A percentile compares a stretch with the other conserved stretches of the same genome.
phyloP scores from a whole-genome alignment of 1,140 invertebrate species.

The Drosophila watanabei region DNA sequence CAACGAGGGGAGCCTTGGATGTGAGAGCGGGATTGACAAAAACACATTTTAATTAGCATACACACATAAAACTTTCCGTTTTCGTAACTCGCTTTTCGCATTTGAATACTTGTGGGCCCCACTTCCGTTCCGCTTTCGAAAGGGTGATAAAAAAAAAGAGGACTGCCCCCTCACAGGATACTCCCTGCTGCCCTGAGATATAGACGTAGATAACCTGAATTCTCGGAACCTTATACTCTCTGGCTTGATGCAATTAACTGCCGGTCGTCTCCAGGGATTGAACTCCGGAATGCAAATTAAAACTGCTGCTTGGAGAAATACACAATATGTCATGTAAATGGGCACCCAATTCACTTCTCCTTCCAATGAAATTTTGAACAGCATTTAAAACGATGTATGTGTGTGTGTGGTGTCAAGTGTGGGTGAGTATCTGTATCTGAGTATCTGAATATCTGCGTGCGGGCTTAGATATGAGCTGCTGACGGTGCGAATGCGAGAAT shows the following conservation, averaged over 20 bases:
- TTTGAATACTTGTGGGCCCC: constrained; percentile 43
- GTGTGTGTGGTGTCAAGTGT: constrained; percentile 14
- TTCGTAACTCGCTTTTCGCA: constrained; percentile 18
- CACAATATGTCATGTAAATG: constrained; percentile 44
- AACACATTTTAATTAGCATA: constrained; percentile 57
- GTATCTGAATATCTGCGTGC: background rate
- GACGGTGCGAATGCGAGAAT: constrained; percentile 15
- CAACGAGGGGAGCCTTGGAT: background rate
- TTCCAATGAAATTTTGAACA: constrained; percentile 48
- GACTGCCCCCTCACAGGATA: background rate
- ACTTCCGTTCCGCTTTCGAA: constrained; percentile 10
- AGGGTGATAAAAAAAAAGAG: constrained; percentile 1
- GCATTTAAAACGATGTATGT: constrained; percentile 39
- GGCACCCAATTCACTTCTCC: constrained; percentile 19
- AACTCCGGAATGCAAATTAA: constrained; percentile 47
- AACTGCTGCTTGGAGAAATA: constrained; percentile 33
- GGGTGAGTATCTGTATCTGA: constrained; percentile 1
- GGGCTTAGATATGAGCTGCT: constrained; percentile 17
- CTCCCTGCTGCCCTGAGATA: constrained; percentile 6
- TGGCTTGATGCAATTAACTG: constrained; percentile 45
- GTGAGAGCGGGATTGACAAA: constrained; percentile 34
- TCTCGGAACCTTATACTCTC: constrained; percentile 18
- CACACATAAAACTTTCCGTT: constrained; percentile 42
- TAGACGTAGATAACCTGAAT: constrained; percentile 34
- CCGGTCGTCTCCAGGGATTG: constrained; percentile 17